Evolutionary conservation across 1,140 invertebrate species (phyloP).

Genomic region (Periplaneta americana): DNA sequence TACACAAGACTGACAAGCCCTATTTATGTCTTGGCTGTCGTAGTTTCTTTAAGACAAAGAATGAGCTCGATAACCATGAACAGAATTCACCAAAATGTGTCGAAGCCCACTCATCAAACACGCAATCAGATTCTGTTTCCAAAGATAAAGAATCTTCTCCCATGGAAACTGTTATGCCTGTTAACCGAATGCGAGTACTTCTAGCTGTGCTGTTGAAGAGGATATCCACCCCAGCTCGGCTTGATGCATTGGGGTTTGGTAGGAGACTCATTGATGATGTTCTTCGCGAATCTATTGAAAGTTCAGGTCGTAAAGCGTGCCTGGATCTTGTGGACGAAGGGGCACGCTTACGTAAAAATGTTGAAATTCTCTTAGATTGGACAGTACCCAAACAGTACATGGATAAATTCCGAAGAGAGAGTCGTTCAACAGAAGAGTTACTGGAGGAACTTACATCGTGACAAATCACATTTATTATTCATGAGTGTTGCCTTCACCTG

Average conservation of each 20-base stretch:
- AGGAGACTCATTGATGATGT: constrained; percentile 77
- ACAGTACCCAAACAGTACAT: constrained; percentile 73
- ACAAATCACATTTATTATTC: constrained; percentile 14
- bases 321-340: constrained; percentile 48
- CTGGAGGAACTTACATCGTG: constrained; percentile 63
- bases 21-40: constrained; percentile 65
- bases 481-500: background rate
- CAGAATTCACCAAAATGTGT: background rate
- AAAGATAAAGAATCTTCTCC: background rate
- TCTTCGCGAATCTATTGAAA: constrained; percentile 66
- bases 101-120: background rate
- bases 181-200: constrained; percentile 70
- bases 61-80: constrained; percentile 54
- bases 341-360: constrained; percentile 59
- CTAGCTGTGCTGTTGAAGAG: constrained; percentile 73
- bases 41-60: constrained; percentile 71
- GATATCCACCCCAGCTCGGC: constrained; percentile 68
- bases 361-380: constrained; percentile 71
- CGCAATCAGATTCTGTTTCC: background rate
- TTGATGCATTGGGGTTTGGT: constrained; percentile 72
- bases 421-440: constrained; percentile 68
- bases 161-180: constrained; percentile 42
- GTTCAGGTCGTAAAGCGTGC: constrained; percentile 61
- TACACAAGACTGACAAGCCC: constrained; percentile 66
- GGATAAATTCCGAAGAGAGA: constrained; percentile 65